These are phyloP conservation scores for Nephila pilipes DNA, from an alignment of 1,140 invertebrate genomes.

Conservation along the genomic window DNA sequence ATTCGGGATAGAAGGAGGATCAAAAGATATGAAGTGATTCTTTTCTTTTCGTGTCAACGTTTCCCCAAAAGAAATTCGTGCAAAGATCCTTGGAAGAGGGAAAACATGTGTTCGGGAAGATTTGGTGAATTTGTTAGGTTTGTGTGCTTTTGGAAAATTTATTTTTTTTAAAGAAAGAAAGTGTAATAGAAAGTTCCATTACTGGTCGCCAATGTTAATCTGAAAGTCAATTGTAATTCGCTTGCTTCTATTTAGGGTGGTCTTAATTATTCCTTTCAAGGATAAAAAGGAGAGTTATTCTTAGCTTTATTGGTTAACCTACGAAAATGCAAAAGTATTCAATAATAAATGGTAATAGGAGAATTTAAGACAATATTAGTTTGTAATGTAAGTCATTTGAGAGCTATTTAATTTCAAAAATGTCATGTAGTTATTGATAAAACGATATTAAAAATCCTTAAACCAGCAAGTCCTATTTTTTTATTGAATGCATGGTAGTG, in stretches of 20 bases:
- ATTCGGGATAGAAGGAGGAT: constrained; percentile 30
- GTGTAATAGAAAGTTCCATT: not conserved
- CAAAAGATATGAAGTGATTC: constrained; percentile 48
- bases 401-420: too few species aligned
- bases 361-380: too few species aligned
- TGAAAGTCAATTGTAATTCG: not conserved
- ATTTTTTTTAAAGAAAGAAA: not conserved
- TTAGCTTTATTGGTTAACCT: not conserved
- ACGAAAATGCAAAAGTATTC: too few species aligned
- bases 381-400: too few species aligned
- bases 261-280: not conserved
- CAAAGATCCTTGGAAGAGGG: not conserved
- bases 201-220: not conserved
- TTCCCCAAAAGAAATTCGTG: not conserved
- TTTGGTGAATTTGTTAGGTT: not conserved
- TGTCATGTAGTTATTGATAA: too few species aligned
- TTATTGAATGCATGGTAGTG: too few species aligned
- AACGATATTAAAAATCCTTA: too few species aligned
- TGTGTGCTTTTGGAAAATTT: not conserved
- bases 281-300: not conserved
- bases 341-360: too few species aligned
- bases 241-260: not conserved
- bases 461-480: too few species aligned
- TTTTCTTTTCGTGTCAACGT: constrained; percentile 25
- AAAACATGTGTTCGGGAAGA: not conserved